These are phyloP conservation scores for Smittia aterrima DNA, from an alignment of 2,888 invertebrate species.

Conservation along the genomic window DNA sequence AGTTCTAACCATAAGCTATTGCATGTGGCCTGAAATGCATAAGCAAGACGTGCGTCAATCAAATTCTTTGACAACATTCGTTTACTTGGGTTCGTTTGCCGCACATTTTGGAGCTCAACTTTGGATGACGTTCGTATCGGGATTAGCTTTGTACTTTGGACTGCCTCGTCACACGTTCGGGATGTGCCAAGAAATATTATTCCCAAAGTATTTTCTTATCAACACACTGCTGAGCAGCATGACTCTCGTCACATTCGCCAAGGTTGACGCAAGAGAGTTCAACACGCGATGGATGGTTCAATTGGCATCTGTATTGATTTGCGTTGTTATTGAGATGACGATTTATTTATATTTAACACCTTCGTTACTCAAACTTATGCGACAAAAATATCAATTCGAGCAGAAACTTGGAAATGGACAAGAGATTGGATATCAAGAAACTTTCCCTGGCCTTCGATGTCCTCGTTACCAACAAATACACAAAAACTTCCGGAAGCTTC, in stretches of 20 bases:
- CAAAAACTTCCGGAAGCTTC: constrained; percentile 70
- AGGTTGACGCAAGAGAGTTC: constrained; percentile 58
- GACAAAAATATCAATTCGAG: constrained; percentile 72
- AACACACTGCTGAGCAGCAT: constrained; percentile 72
- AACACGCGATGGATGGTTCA: constrained; percentile 55
- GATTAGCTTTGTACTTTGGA: constrained; percentile 79
- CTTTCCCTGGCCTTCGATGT: constrained; percentile 70
- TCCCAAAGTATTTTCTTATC: constrained; percentile 82
- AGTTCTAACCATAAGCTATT: constrained; percentile 59
- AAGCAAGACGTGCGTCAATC: constrained; percentile 37
- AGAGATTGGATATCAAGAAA: constrained; percentile 71
- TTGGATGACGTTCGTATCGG: constrained; percentile 92
- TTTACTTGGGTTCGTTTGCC: constrained; percentile 75
- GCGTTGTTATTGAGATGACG: constrained; percentile 65
- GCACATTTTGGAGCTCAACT: constrained; percentile 83
- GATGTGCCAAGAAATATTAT: constrained; percentile 79
- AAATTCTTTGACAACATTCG: constrained; percentile 55
- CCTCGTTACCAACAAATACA: constrained; percentile 77
- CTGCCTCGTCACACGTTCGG: constrained; percentile 85
- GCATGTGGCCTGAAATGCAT: constrained; percentile 55
- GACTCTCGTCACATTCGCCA: constrained; percentile 69
- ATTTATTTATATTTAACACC: constrained; percentile 76
- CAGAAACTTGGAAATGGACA: constrained; percentile 72
- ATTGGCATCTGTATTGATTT: constrained; percentile 52
- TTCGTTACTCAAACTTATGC: constrained; percentile 70